A percentile compares a stretch with the other conserved stretches of the same genome.
Evolutionary conservation across 1,140 invertebrate genomes (phyloP).

Genomic region (Bicyclus anynana): DNA sequence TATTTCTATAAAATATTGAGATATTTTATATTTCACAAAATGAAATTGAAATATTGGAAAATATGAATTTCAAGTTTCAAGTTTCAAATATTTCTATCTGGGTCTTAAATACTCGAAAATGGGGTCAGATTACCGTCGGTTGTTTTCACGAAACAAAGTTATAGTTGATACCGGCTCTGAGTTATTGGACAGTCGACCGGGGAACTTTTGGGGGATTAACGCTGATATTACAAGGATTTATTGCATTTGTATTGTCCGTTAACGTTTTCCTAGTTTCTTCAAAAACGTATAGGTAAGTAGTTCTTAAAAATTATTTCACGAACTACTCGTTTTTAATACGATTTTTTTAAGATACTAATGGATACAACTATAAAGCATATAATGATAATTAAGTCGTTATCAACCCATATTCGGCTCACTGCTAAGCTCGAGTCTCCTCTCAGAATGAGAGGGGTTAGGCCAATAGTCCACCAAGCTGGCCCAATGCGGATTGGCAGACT

Average conservation of each 20-base stretch:
- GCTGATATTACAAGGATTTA: conserved; percentile 51
- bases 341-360: no score
- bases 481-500: no score
- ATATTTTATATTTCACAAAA: no score
- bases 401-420: no score
- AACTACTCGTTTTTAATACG: no score
- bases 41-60: background rate
- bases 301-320: no score
- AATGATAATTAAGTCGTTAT: no score
- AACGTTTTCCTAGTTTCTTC: conserved; percentile 31
- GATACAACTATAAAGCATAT: no score
- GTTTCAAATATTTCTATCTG: conserved; percentile 28
- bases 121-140: conserved; percentile 34
- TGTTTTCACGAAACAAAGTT: conserved; percentile 43
- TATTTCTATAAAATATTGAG: no score
- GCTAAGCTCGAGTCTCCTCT: no score
- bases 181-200: conserved; percentile 45
- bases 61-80: conserved; percentile 9
- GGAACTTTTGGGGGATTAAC: conserved; percentile 55
- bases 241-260: conserved; percentile 41
- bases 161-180: conserved; percentile 41
- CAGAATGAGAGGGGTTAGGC: no score
- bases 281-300: conserved; percentile 7
- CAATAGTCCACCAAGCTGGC: no score
- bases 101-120: conserved; percentile 34